These are phyloP conservation scores for Noctua pronuba DNA, from an alignment of 2,888 invertebrate genomes.

Conservation along the genomic window DNA sequence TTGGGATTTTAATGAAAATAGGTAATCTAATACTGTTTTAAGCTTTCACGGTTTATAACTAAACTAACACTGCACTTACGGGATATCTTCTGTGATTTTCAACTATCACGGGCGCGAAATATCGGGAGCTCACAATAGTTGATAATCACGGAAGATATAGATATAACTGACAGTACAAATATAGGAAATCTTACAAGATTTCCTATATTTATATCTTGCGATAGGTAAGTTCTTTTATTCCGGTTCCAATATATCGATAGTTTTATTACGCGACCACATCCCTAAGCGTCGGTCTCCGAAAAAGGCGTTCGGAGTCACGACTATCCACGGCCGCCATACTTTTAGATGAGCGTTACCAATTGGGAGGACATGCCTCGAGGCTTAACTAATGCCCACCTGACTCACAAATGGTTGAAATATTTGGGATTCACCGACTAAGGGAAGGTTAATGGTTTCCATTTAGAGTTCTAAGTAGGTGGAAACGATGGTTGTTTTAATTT, in stretches of 20 bases:
- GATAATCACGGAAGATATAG: no score
- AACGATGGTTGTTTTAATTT: neutral
- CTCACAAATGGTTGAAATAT: conserved; percentile 51
- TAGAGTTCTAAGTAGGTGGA: neutral
- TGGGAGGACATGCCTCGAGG: conserved; percentile 54
- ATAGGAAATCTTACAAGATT: neutral
- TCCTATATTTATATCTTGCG: no score
- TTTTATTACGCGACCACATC: conserved; percentile 1
- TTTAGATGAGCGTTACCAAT: conserved; percentile 66
- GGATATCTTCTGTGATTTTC: no score
- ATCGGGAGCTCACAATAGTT: no score
- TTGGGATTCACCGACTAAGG: conserved; percentile 1
- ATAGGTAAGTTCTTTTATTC: neutral
- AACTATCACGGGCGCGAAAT: no score
- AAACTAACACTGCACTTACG: no score
- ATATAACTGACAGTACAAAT: no score
- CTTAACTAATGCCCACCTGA: conserved; percentile 58
- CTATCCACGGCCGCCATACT: conserved; percentile 65
- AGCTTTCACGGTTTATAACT: no score
- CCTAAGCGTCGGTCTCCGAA: conserved; percentile 77
- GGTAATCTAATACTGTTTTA: no score
- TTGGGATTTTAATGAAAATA: no score
- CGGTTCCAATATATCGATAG: conserved; percentile 24
- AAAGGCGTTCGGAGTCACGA: conserved; percentile 84
- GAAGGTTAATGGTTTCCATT: conserved; percentile 22